phyloP scores from a whole-genome alignment of 2,888 invertebrate genomes.

The Stenodera caucasica region DNA sequence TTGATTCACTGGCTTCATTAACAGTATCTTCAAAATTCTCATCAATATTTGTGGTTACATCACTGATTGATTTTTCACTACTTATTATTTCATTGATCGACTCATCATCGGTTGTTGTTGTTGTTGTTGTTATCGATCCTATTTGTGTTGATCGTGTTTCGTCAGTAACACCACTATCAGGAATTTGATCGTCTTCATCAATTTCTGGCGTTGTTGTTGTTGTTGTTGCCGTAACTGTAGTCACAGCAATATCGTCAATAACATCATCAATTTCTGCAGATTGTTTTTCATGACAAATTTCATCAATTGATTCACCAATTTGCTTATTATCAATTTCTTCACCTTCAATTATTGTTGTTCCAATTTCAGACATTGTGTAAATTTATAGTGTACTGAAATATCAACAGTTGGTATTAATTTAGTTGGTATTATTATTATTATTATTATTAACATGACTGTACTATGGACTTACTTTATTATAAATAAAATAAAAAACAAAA shows the following conservation, averaged over 20 bases:
- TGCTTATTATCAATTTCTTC: not conserved
- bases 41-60: not conserved
- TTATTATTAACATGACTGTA: slow-evolving; percentile 2
- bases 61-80: not conserved
- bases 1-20: not conserved
- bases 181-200: not conserved
- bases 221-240: not conserved
- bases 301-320: not conserved
- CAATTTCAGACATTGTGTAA: slow-evolving; percentile 19
- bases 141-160: slow-evolving; percentile 2
- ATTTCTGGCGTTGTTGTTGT: not conserved
- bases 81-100: not conserved
- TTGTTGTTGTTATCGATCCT: not conserved
- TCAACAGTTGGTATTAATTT: slow-evolving; percentile 25
- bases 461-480: slow-evolving; percentile 1
- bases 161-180: not conserved
- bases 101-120: not conserved
- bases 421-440: not conserved
- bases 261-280: not conserved
- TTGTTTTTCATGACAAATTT: not conserved
- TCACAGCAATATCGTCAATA: not conserved
- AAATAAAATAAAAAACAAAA: not conserved
- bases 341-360: not conserved
- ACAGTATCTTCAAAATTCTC: not conserved
- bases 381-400: slow-evolving; percentile 19